Conservation (phyloP, 2,797 vertebrate genomes). For the Crax fasciolata region DNA sequence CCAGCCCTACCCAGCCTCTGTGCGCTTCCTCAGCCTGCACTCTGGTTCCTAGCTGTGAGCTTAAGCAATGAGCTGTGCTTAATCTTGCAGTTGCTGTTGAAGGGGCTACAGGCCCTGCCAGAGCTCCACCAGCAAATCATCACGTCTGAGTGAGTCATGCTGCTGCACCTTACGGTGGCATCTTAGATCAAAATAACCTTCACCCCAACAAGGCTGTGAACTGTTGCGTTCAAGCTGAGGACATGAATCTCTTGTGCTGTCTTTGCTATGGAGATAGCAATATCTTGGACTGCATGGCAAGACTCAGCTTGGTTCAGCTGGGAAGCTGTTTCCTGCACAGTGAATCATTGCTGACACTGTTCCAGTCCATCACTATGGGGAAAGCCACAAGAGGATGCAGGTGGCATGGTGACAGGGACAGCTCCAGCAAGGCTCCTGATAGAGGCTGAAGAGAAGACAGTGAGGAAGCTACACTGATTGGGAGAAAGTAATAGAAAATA, state of each 20-base stretch:
- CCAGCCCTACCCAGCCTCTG: not conserved
- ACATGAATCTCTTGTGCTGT: not conserved
- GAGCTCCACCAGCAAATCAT: not conserved
- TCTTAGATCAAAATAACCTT: not conserved
- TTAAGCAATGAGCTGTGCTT: not conserved
- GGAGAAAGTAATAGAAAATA: not conserved
- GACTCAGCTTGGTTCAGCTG: rapidly evolving
- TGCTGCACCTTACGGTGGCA: not conserved
- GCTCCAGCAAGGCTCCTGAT: not conserved
- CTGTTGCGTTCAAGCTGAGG: not conserved
- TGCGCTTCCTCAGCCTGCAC: not conserved
- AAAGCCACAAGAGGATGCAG: not conserved
- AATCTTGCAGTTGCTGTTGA: not conserved
- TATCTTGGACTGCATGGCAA: not conserved
- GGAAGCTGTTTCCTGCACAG: not conserved
- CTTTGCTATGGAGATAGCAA: not conserved
- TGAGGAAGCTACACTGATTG: not conserved
- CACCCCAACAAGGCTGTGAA: not conserved
- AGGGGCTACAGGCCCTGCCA: not conserved
- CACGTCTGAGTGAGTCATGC: rapidly evolving
- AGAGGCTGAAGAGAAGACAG: not conserved
- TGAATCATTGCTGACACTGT: not conserved
- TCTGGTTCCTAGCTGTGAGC: not conserved
- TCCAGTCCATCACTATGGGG: not conserved
- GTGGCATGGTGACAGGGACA: not conserved